Evolutionary conservation across 2,113 vertebrate genomes (phyloP).

Genomic region (Grantiella picta): DNA sequence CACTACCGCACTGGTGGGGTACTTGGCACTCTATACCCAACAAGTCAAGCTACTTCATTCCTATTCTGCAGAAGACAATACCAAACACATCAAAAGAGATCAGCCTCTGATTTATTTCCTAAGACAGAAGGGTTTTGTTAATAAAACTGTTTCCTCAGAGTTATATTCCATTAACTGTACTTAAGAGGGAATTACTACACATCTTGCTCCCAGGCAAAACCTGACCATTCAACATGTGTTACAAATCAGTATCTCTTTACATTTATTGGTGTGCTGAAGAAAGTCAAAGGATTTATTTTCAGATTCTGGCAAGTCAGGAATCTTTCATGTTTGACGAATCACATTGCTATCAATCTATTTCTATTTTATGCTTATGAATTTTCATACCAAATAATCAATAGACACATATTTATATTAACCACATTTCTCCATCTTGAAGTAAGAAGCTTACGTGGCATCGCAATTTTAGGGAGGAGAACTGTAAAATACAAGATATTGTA

Average conservation of each 20-base stretch:
- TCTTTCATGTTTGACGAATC: neutral
- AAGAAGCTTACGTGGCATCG: neutral
- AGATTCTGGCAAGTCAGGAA: neutral
- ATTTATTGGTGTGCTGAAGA: neutral
- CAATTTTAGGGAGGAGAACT: neutral
- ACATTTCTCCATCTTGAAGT: neutral
- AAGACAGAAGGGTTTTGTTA: constrained; percentile 51
- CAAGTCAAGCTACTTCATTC: neutral
- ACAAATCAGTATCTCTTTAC: constrained; percentile 36
- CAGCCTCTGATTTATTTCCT: neutral
- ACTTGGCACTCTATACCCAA: neutral
- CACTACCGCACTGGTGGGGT: neutral
- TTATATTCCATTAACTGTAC: constrained; percentile 42
- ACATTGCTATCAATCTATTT: neutral
- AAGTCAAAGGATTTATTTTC: constrained; percentile 12
- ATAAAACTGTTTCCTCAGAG: constrained; percentile 48
- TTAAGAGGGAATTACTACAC: constrained; percentile 41
- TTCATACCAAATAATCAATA: neutral
- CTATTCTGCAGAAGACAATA: neutral
- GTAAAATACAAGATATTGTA: neutral
- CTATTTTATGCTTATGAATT: neutral
- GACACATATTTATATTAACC: neutral
- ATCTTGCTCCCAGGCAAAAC: constrained; percentile 54
- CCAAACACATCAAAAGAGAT: constrained; percentile 41
- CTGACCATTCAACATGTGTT: constrained; percentile 24